Evolutionary conservation across 2,797 vertebrate genomes (phyloP), one percentile per base, ranked within the genome.

Genomic region (Pogonophryne albipinna): DNA sequence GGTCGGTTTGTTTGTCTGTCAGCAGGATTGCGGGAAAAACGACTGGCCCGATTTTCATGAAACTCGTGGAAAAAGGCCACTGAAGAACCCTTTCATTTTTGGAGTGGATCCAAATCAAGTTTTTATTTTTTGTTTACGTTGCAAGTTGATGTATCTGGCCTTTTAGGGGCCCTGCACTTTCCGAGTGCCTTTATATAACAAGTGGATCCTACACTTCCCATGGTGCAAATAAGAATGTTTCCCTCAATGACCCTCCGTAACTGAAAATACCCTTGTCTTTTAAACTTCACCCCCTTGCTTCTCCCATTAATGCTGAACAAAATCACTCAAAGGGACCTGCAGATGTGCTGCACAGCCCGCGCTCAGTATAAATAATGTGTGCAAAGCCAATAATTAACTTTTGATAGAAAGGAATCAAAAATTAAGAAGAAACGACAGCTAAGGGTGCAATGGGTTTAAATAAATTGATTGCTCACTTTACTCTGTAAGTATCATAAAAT

Each of bases 231-330:
- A 58, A 31, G 10, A 6, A 2, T 38, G 5, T 31, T 68, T 61
- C 10, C 9, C 50, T 27, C 44, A 4, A 14, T 42, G 57, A 27
- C 34, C 19, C 17, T 66, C 13, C 17, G 44, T 31, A 52, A 34
- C 13, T 63, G 51, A 5, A 50, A 57, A n/a, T 61, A 20, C 44
- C 23, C 10, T 15, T 2, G 0, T 31, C 46, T 19, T 57, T 51
- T 17, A 44, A 42, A 44, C n/a, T 45, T 17, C 19, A 49, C 4
- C 1, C 4, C 27, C 27, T 78, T 58, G 78, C 82, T 65, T 69
- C 65, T 66, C 63, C 15, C 80, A 85, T 84, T 83, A 91, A 89
- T 86, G 78, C 70, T 62, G 74, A 85, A 85, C 78, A 82, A 85
- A 88, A 85, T 83, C 78, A 86, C 71, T 85, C 80, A 76, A 58